Conservation (phyloP, 2,888 invertebrate species). For the Nomada hirtipes region DNA sequence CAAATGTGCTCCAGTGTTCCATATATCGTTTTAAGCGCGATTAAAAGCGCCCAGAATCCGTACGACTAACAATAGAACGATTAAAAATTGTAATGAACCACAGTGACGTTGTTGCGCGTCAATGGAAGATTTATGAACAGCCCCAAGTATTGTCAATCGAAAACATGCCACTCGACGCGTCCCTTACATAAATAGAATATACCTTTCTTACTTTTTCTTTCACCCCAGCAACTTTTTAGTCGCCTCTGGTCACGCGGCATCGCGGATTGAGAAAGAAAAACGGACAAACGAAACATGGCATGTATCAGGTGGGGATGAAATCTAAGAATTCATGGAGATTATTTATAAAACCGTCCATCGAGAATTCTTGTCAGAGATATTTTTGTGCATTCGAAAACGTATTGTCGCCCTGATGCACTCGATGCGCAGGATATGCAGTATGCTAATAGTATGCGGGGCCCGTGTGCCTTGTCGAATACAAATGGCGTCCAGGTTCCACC, state of each 20-base stretch:
- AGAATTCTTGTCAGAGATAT: conserved; percentile 49
- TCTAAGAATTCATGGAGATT: conserved; percentile 28
- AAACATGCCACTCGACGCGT: background rate
- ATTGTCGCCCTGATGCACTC: conserved; percentile 61
- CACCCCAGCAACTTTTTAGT: too few relatives aligned
- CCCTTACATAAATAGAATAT: background rate
- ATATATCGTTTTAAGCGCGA: conserved; percentile 46
- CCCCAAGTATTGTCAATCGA: background rate
- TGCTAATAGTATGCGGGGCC: conserved; percentile 67
- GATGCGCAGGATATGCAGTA: conserved; percentile 68
- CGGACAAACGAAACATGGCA: background rate
- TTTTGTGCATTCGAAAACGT: conserved; percentile 61
- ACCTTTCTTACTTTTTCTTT: background rate
- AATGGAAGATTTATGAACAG: conserved; percentile 15
- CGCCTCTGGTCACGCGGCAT: too few relatives aligned
- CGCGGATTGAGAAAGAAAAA: background rate
- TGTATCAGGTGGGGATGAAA: conserved; percentile 31
- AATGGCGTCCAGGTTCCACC: conserved; percentile 49
- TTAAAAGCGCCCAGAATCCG: background rate
- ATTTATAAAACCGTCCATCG: conserved; percentile 57
- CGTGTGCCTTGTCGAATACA: conserved; percentile 60
- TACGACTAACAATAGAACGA: conserved; percentile 30
- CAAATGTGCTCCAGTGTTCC: conserved; percentile 59
- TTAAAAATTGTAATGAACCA: conserved; percentile 50
- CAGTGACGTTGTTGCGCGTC: conserved; percentile 16